Percentiles rank a stretch among this genome's conserved stretches.
phyloP scores from a whole-genome alignment of 1,140 invertebrate genomes.

The Drosophila pectinifera region DNA sequence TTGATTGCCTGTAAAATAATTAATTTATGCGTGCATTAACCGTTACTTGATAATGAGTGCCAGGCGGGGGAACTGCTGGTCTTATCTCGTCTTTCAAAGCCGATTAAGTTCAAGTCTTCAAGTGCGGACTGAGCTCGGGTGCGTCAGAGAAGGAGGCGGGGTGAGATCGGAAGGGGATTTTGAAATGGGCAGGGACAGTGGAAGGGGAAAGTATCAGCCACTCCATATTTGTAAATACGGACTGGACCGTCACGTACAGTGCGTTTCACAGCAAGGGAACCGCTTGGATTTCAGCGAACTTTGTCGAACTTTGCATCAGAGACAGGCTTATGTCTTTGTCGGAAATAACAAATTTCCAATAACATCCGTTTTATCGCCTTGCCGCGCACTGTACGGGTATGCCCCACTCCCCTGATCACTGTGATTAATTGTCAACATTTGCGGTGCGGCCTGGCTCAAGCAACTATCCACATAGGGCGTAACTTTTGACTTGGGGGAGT shows the following conservation, averaged over 20 bases:
- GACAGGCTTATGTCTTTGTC: no score
- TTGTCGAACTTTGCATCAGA: no score
- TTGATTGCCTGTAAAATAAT: constrained; percentile 70
- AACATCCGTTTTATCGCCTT: constrained; percentile 4
- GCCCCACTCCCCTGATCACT: constrained; percentile 40
- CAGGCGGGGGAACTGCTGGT: constrained; percentile 4
- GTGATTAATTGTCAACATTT: constrained; percentile 77
- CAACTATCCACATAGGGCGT: constrained; percentile 50
- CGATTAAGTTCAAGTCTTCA: constrained; percentile 70
- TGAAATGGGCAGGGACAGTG: not conserved
- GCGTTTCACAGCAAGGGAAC: not conserved
- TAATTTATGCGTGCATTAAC: constrained; percentile 81
- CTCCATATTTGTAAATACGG: constrained; percentile 56
- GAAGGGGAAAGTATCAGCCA: not conserved
- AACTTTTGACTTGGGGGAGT: constrained; percentile 20
- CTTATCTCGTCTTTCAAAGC: constrained; percentile 62
- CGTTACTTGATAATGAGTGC: constrained; percentile 73
- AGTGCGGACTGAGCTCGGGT: constrained; percentile 44
- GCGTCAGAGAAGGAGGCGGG: constrained; percentile 6
- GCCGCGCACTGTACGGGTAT: constrained; percentile 21
- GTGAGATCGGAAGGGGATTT: not conserved
- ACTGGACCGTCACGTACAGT: constrained; percentile 29
- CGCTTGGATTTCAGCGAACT: not conserved
- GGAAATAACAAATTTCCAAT: not conserved
- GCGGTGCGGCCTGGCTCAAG: constrained; percentile 23